Evolutionary conservation across 2,888 invertebrate species (phyloP), one percentile per base, ranked within the genome.

Genomic region (Amphipyra berbera): DNA sequence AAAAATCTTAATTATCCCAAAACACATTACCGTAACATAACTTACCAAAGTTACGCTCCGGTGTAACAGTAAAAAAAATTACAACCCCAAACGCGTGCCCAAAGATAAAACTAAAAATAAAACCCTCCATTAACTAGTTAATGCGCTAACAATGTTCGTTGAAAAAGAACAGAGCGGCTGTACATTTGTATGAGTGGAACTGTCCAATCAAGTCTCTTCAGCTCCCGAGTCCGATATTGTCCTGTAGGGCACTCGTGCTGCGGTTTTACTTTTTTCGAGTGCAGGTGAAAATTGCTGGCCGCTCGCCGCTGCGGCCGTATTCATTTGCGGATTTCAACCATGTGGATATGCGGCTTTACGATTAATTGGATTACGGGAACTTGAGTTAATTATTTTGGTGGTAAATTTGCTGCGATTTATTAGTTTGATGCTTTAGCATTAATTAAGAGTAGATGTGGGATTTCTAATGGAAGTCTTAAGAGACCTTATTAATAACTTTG

Each of bases 101-200:
- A 83, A 89, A 91, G 90, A 92, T 88, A 89, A 87, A 90, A 86
- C 93, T 90, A 91, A 92, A 93, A 92, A 93, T 92, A 94, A 87
- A 82, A 83, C 88, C 85, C 85, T 88, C 92, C 86, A 90, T 91
- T 91, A 89, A 86, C 82, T 85, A 90, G 90, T 90, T 93, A 94
- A 94, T 93, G 93, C 88, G 89, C 85, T 90, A 91, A 92, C 93
- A 90, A 89, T 90, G 91, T 88, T 83, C 82, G 82, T 82, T 79
- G 82, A 82, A 86, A 82, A 81, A 73, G 73, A 66, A 60, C 60
- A 66, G 57, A 72, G 41, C 59, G 58, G 30, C 53, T 76, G 73
- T 68, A 57, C 76, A 73, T 80, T 78, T 78, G 69, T 82, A 74
- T 72, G 68, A 82, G 77, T 81, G 77, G 77, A 73, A 67, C 76